Evolutionary conservation across 2,797 vertebrate species (phyloP), one percentile per base, ranked within the genome.

Genomic region (Epinephelus awoara): DNA sequence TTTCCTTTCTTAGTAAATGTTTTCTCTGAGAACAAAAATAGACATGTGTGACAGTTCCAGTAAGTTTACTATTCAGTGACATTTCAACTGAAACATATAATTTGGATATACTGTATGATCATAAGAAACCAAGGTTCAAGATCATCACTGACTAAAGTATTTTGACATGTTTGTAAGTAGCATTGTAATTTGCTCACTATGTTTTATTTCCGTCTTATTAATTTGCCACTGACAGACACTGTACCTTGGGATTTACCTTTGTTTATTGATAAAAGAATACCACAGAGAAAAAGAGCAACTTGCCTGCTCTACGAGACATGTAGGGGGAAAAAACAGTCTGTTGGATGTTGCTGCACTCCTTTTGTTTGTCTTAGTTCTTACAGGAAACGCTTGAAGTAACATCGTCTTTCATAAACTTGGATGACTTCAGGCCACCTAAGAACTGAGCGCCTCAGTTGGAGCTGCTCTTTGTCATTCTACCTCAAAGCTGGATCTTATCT

Each of bases 301-400:
- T n/a, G 18, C 49, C 5, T 46, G 15, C 17, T 52, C 52, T 25
- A 2, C 8, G 12, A 44, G 42, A 68, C 25, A 38, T 62, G 29
- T 11, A 10, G 8, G 17, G 25, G 11, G 1, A 1, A 44, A 59
- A 58, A 54, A 21, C 2, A 27, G 46, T 47, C 52, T 49, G 25
- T 62, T 79, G 13, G 67, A 65, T 65, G 14, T 56, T 70, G 46
- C 18, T 69, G 55, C 1, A 14, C 34, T 56, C n/a, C 5, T 69
- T 58, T 47, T 82, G 71, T 83, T 90, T 89, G 66, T 88, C 83
- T 89, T 82, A 50, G 75, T 63, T 82, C 50, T 79, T 67, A 56
- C 79, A 75, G 78, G 77, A 91, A 87, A 82, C 23, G 1, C 34
- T 58, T 29, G 15, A 56, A 47, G 49, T 55, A 78, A 65, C 6